phyloP scores from a whole-genome alignment of 2,113 vertebrate species.

The Albula glossodonta region DNA sequence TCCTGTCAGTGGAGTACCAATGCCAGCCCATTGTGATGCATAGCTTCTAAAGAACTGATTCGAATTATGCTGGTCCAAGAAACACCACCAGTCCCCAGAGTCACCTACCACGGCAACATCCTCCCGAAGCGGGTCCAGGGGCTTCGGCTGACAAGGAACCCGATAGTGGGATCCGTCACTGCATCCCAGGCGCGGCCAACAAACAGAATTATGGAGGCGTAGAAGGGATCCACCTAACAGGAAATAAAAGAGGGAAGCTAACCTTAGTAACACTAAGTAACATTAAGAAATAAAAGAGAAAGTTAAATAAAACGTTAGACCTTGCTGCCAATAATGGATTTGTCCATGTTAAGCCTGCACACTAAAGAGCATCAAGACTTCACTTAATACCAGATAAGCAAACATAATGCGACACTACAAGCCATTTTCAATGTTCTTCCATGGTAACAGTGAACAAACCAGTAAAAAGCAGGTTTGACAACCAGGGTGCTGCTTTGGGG shows the following conservation, averaged over 20 bases:
- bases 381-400: background rate
- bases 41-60: too few relatives aligned
- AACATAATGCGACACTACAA: background rate
- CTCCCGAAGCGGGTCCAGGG: slow-evolving; percentile 87
- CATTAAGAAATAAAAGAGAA: background rate
- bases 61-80: background rate
- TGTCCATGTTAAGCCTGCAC: background rate
- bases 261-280: background rate
- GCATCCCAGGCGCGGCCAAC: slow-evolving; percentile 92
- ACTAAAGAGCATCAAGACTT: background rate
- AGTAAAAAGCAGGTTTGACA: background rate
- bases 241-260: background rate
- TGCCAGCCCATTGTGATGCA: too few relatives aligned
- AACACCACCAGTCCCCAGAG: background rate
- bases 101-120: slow-evolving; percentile 90
- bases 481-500: background rate
- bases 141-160: slow-evolving; percentile 89
- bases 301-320: background rate
- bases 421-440: background rate
- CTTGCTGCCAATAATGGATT: background rate
- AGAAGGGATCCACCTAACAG: slow-evolving; percentile 82
- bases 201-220: slow-evolving; percentile 93
- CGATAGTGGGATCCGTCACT: slow-evolving; percentile 89
- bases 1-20: too few relatives aligned
- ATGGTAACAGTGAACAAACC: background rate